phyloP scores from a whole-genome alignment of 2,888 invertebrate species.

The Caenorhabditis sp. region DNA sequence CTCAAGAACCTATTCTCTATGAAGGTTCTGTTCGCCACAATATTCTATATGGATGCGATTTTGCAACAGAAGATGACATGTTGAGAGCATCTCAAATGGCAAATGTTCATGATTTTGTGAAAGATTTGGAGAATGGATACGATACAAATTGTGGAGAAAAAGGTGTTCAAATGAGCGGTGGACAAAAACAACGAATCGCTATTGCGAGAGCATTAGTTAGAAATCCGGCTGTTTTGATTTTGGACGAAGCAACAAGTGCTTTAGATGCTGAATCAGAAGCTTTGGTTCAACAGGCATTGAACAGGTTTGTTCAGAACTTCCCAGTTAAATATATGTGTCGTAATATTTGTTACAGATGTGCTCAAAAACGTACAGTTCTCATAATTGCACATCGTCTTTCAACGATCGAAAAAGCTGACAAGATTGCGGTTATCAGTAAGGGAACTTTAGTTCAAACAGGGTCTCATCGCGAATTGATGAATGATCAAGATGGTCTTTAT shows the following conservation, averaged over 20 bases:
- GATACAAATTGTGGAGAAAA: constrained; percentile 73
- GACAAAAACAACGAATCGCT: constrained; percentile 64
- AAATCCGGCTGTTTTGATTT: constrained; percentile 58
- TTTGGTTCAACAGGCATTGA: constrained; percentile 59
- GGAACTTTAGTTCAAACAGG: constrained; percentile 68
- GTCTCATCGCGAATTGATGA: constrained; percentile 61
- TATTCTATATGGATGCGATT: constrained; percentile 68
- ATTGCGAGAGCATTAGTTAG: constrained; percentile 65
- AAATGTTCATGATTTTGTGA: constrained; percentile 72
- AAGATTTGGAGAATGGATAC: constrained; percentile 71
- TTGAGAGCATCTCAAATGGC: constrained; percentile 71
- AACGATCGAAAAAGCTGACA: constrained; percentile 73
- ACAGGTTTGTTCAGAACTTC: constrained; percentile 55
- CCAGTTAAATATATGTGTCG: too few species aligned
- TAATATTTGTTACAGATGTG: constrained; percentile 32
- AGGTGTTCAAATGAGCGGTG: constrained; percentile 72
- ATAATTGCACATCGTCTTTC: constrained; percentile 74
- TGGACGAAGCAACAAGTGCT: constrained; percentile 66
- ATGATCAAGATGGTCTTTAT: constrained; percentile 49
- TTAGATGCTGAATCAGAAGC: constrained; percentile 60
- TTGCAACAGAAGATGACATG: constrained; percentile 62
- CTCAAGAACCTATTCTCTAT: constrained; percentile 67
- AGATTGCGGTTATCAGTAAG: constrained; percentile 69
- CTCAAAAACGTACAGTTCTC: constrained; percentile 71
- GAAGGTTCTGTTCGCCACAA: constrained; percentile 67